These are phyloP conservation scores for Heterodera schachtii DNA, from an alignment of 1,140 invertebrate genomes.

Conservation along the genomic window DNA sequence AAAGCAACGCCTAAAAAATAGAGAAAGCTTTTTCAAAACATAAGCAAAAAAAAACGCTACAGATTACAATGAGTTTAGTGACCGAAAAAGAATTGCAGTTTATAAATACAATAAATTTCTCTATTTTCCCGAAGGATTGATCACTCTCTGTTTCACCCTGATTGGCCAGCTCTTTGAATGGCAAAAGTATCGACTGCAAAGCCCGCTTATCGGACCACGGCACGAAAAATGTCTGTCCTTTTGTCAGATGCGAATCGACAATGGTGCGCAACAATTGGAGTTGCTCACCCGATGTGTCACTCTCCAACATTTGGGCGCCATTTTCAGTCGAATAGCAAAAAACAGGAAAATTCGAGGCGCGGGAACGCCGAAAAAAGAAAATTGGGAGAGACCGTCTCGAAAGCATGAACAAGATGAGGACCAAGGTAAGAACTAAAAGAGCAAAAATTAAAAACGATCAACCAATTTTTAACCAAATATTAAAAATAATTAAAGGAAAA, in stretches of 20 bases:
- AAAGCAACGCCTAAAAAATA: slow-evolving; percentile 32
- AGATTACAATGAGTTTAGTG: not conserved
- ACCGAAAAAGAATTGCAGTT: not conserved
- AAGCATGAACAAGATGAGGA: not conserved
- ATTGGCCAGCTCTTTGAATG: slow-evolving; percentile 10
- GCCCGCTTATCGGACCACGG: slow-evolving; percentile 5
- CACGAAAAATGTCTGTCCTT: not conserved
- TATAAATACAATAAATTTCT: no score
- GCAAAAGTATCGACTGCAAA: not conserved
- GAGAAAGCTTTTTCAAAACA: no score
- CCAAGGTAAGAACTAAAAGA: no score
- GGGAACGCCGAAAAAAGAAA: not conserved
- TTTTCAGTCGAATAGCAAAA: not conserved
- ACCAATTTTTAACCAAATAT: no score
- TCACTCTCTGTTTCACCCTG: not conserved
- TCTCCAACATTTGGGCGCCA: not conserved
- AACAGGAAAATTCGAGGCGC: not conserved
- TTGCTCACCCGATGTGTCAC: not conserved
- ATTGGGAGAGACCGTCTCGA: not conserved
- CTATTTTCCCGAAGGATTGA: no score
- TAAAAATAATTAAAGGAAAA: no score
- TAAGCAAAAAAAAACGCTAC: not conserved
- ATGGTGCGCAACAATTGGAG: not conserved
- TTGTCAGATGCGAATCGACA: not conserved
- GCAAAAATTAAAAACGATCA: no score